Base-by-base conservation (phyloP, 2,888 invertebrate genomes). In the Brenthis hecate region DNA sequence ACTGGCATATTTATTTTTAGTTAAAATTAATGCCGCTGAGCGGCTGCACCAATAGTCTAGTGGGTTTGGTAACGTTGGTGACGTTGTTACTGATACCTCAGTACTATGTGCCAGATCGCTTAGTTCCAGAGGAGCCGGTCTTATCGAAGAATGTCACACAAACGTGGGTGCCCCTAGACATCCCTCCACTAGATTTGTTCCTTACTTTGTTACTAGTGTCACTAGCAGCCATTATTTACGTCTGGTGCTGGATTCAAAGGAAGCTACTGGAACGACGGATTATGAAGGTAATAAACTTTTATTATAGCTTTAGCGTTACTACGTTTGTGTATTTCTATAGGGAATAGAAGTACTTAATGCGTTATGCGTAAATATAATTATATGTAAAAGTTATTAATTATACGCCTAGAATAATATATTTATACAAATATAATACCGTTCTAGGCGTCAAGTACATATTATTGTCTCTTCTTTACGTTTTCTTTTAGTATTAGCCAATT, bases 211-310 rank as follows among this genome's bases (percentile, higher is more conserved):
- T 80, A 13, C 77, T 91, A 68, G 56, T 86, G 48, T 36, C 80
- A 51, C 54, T 85, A 53, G 86, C 81, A n/a, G 63, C 84, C 19
- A 36, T 81, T 16, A 84, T 78, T 50, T 87, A 89, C 72, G 67
- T 87, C 56, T 86, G 82, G 76, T 89, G 89, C 75, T 89, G 87
- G 88, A 83, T 90, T 72, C 91, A 91, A 69, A 85, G 86, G 72
- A 90, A 89, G 77, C 74, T 87, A 48, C 84, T 88, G 84, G 88
- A 91, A 77, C 84, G 80, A 76, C 81, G 91, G 73, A 85, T 90
- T 73, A 69, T 81, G 57, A 89, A 89, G 87, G 91, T 91, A 73
- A 66, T 43, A 51, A 4, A 23, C 11, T 11, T 48, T 13, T 23
- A 23, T 23, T 23, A 23, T 23, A 23, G 23, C 28, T 19, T 14